Evolutionary conservation across 2,888 invertebrate species (phyloP), one percentile per base, ranked within the genome.

Genomic region (Branchellion lobata): DNA sequence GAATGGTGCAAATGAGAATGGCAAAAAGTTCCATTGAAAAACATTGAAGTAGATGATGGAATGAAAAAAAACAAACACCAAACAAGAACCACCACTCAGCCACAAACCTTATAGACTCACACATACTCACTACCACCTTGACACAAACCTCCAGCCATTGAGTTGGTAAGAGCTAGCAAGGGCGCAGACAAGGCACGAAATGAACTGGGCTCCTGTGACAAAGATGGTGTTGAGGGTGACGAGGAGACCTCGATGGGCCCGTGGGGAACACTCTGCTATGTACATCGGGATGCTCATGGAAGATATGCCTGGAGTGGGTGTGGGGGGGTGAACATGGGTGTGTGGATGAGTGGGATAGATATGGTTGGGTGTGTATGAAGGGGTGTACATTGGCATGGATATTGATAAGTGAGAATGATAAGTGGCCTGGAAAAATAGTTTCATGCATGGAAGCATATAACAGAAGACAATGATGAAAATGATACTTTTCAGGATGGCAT

Each of bases 251-350:
- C 90, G 85, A 31, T 88, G 84, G 72, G 88, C 85, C 2, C 87
- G 82, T 1, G 90, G 89, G 0, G 90, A 87, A 76, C 88, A 86
- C 84, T 90, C 90, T 33, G 90, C 89, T 57, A 91, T 89, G 84
- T 90, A 90, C 85, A 90, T 87, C 1, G 90, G 90, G 1, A 90
- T 89, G 53, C 89, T 88, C 89, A 89, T 90, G 1, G 89, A 89
- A 11, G 89, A 87, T 40, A 90, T 82, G 36, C 90, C 90, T 89
- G 83, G 79, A 21, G 51, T 29, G 24, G 14, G 40, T 40, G 40
- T 40, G 40, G 40, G 5, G 40, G 5, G 40, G 40, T 40, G 40
- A 8, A 8, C 8, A 8, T 5, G 40, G 14, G 40, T 40, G 40
- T 40, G 40, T 5, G 5, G 40, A 8, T 40, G 40, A 8, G 40